These are phyloP conservation scores for Nematolebias whitei DNA, from an alignment of 2,113 vertebrate species.

Conservation along the genomic window DNA sequence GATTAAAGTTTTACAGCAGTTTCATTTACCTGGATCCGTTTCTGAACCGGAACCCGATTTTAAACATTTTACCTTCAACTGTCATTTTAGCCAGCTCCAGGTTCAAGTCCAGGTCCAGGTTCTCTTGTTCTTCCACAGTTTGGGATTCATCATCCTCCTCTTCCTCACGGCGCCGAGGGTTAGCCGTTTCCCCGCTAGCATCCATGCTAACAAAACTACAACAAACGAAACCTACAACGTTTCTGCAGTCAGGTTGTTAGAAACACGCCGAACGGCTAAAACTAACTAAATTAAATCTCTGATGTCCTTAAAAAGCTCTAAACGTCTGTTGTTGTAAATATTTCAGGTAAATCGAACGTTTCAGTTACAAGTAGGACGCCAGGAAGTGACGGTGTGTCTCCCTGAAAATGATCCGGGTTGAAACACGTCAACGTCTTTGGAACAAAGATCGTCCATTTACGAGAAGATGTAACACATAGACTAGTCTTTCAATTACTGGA, in stretches of 20 bases:
- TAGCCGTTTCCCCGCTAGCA: constrained; percentile 7
- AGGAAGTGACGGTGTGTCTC: constrained; percentile 8
- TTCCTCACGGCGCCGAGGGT: neutral
- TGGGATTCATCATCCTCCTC: neutral
- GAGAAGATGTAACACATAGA: too few relatives aligned
- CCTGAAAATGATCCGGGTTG: constrained; percentile 44
- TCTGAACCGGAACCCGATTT: neutral
- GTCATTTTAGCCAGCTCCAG: constrained; percentile 3
- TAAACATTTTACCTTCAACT: constrained; percentile 24
- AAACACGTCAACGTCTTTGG: neutral
- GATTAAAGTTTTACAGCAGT: neutral
- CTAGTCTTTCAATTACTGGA: too few relatives aligned
- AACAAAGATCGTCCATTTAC: constrained; percentile 22
- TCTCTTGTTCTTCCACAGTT: neutral
- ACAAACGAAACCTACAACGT: neutral
- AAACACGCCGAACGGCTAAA: accelerated
- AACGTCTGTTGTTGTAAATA: neutral
- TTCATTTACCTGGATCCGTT: neutral
- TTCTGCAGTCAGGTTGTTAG: neutral
- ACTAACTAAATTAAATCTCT: neutral
- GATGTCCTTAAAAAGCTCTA: accelerated
- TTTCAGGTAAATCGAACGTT: neutral
- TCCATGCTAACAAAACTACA: constrained; percentile 45
- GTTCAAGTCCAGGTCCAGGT: neutral
- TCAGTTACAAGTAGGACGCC: neutral